Conservation (phyloP, 2,797 vertebrate genomes). For the Argyrosomus regius region DNA sequence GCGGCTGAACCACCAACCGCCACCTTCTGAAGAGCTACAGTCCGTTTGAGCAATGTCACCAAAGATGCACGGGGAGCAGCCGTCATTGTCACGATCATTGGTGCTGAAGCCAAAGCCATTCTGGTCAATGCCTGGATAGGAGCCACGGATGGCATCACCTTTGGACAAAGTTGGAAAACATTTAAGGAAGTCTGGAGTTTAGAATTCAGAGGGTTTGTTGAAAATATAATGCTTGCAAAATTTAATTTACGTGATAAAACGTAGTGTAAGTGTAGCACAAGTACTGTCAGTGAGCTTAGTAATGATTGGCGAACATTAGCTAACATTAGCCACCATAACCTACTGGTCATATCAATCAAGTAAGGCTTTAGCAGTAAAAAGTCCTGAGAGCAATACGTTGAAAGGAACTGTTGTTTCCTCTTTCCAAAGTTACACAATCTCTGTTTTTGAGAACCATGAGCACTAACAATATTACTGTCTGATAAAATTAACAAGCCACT, state of each 20-base stretch:
- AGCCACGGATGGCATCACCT: constrained; percentile 75
- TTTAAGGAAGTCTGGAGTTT: neutral
- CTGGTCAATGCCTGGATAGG: constrained; percentile 59
- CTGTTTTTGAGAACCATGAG: neutral
- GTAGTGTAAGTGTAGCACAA: no score
- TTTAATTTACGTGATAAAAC: no score
- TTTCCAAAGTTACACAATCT: neutral
- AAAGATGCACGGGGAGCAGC: constrained; percentile 72
- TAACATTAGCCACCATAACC: no score
- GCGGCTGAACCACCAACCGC: constrained; percentile 81
- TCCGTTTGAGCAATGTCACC: constrained; percentile 39
- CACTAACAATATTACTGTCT: neutral
- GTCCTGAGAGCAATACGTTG: no score
- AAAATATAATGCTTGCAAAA: neutral
- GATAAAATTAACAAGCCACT: no score
- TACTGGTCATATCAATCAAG: no score
- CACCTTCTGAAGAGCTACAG: constrained; percentile 18
- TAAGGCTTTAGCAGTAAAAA: no score
- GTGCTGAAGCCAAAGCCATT: constrained; percentile 81
- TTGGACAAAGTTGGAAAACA: neutral
- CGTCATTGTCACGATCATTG: constrained; percentile 70
- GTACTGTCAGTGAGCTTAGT: no score
- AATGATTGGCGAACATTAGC: no score
- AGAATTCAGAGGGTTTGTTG: neutral
- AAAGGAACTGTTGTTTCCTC: no score